Evolutionary conservation across 2,888 invertebrate species (phyloP), one percentile per base, ranked within the genome.

Genomic region (Hypercompe scribonia): DNA sequence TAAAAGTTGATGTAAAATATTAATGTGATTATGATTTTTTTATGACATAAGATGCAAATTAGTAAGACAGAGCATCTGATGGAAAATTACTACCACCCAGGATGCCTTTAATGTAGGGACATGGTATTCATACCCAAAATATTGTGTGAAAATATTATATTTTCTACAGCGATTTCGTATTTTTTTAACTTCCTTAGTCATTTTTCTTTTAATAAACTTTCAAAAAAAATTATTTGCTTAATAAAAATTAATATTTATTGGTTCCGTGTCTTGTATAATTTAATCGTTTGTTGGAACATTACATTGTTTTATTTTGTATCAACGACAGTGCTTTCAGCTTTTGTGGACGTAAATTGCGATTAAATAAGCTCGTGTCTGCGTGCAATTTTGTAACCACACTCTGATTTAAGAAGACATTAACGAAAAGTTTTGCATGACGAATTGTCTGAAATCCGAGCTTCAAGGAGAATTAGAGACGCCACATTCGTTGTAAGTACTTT

Each of bases 281-380:
- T 39, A 61, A 72, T 79, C 61, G 71, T 72, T 31, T 68, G 82
- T 82, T 85, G 78, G 79, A 79, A 86, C 84, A 85, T 89, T 77
- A 81, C 81, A 86, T 83, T 82, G 81, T 86, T 84, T 80, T 79
- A 78, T 80, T 89, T 89, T 86, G 89, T 87, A 84, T 83, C 78
- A 79, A 83, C 75, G 78, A 85, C 64, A 82, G 74, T 85, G 89
- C 87, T 88, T 83, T 88, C 87, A 78, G 79, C 79, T 77, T n/a
- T n/a, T 83, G 86, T 81, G 87, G 83, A 85, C 86, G 87, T 90
- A 90, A 88, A 90, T 88, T 86, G 84, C 80, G 83, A 84, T 86
- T 81, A 86, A 87, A 89, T 87, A 88, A 88, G 85, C 82, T 86
- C 73, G 73, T 80, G 81, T 86, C 83, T 84, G 78, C 77, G 79